Conservation (phyloP, 2,113 vertebrate genomes). For the Malaclemys terrapin region DNA sequence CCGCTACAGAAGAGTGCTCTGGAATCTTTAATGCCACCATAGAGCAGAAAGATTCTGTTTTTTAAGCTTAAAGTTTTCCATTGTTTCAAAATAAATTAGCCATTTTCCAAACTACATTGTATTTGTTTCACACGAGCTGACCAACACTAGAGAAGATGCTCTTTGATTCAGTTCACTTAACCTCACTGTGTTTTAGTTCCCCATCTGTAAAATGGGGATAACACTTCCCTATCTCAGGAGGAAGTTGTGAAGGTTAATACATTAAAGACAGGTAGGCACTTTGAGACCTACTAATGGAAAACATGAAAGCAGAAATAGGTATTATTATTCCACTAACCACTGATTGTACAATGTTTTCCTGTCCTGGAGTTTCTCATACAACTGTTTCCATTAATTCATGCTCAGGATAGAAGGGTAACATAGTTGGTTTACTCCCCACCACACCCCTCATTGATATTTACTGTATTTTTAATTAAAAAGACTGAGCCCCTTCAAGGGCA, state of each 20-base stretch:
- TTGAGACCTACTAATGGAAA: no score
- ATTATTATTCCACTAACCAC: not conserved
- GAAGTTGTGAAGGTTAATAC: no score
- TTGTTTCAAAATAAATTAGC: fast-evolving
- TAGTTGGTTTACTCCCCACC: slow-evolving; percentile 39
- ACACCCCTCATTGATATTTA: slow-evolving; percentile 61
- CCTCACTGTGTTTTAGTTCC: no score
- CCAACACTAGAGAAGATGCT: no score
- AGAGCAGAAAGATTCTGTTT: not conserved
- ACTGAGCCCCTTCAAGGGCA: slow-evolving; percentile 43
- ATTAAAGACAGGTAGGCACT: no score
- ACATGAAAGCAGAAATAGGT: no score
- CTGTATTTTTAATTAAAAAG: slow-evolving; percentile 73
- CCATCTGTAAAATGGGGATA: no score
- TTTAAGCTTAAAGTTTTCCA: not conserved
- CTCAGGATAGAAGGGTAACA: slow-evolving; percentile 43
- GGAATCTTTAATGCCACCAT: not conserved
- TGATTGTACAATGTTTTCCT: not conserved
- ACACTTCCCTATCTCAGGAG: no score
- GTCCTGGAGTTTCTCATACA: slow-evolving; percentile 1
- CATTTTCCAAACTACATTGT: not conserved
- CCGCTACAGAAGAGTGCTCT: not conserved
- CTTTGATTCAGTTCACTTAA: not conserved
- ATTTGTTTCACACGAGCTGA: not conserved
- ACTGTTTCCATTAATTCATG: not conserved